Conservation (phyloP, 2,888 invertebrate species). For the Eulithis testata region DNA sequence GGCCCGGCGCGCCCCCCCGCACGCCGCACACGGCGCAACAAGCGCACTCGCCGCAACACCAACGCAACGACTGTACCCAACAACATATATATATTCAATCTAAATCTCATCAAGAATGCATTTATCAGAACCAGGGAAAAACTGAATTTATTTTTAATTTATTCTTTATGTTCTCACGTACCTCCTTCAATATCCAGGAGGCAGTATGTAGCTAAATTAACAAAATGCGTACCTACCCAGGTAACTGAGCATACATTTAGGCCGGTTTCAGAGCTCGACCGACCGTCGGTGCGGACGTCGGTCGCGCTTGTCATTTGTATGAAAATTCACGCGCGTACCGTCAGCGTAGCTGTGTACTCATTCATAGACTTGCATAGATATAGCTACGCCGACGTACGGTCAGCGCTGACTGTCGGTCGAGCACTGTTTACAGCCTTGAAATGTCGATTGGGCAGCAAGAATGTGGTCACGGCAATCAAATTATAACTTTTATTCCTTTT, state of each 20-base stretch:
- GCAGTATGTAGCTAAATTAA: not conserved
- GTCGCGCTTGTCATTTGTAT: no score
- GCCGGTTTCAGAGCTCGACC: no score
- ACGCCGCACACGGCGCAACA: conserved; percentile 61
- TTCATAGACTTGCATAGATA: no score
- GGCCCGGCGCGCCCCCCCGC: conserved; percentile 38
- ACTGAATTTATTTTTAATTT: no score
- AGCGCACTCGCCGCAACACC: conserved; percentile 75
- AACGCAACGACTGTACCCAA: conserved; percentile 61
- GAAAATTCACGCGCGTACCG: no score
- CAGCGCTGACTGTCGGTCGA: no score
- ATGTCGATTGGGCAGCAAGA: conserved; percentile 31
- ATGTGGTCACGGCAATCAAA: conserved; percentile 28
- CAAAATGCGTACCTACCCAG: conserved; percentile 14
- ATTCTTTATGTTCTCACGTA: not conserved
- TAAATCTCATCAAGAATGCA: not conserved
- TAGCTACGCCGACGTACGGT: no score
- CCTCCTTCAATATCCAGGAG: not conserved
- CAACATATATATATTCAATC: not conserved
- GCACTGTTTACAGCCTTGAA: no score
- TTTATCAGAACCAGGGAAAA: no score
- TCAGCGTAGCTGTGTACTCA: no score
- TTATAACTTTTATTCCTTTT: conserved; percentile 27
- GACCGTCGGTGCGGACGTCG: no score
- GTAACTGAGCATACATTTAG: conserved; percentile 24